Conservation (phyloP, 2,888 invertebrate genomes). For the Melanchra persicariae region DNA sequence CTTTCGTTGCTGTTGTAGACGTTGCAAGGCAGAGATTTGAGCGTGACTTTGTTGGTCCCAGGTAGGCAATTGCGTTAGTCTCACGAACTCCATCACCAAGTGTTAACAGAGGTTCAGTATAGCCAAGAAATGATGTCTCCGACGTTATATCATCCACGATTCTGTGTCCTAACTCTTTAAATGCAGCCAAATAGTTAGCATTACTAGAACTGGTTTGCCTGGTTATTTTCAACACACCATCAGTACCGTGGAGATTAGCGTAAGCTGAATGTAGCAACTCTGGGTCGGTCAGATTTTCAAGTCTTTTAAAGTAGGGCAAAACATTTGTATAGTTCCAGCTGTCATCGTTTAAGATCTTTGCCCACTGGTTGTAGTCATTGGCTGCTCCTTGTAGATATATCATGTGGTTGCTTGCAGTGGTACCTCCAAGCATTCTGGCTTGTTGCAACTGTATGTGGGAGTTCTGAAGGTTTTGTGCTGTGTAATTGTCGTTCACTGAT, state of each 20-base stretch:
- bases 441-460: conserved; percentile 34
- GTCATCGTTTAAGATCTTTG: conserved; percentile 5
- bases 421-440: conserved; percentile 40
- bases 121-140: conserved; percentile 3
- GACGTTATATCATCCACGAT: conserved; percentile 33
- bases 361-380: conserved; percentile 27
- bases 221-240: conserved; percentile 65
- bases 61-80: conserved; percentile 38
- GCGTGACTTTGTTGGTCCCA: conserved; percentile 58
- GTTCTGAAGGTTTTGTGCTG: conserved; percentile 57
- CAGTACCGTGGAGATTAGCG: conserved; percentile 61
- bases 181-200: conserved; percentile 56
- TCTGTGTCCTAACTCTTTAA: conserved; percentile 61
- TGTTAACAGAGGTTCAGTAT: conserved; percentile 7
- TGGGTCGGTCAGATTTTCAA: conserved; percentile 10
- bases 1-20: conserved; percentile 64
- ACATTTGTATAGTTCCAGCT: conserved; percentile 30
- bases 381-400: conserved; percentile 7
- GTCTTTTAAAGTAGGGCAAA: conserved; percentile 12
- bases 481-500: conserved; percentile 63
- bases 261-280: conserved; percentile 6
- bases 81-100: conserved; percentile 12
- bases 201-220: conserved; percentile 52
- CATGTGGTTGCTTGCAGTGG: conserved; percentile 21
- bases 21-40: conserved; percentile 67